Base-by-base conservation (phyloP, 92 coral and sea anemone species). In the Porites lobata region DNA sequence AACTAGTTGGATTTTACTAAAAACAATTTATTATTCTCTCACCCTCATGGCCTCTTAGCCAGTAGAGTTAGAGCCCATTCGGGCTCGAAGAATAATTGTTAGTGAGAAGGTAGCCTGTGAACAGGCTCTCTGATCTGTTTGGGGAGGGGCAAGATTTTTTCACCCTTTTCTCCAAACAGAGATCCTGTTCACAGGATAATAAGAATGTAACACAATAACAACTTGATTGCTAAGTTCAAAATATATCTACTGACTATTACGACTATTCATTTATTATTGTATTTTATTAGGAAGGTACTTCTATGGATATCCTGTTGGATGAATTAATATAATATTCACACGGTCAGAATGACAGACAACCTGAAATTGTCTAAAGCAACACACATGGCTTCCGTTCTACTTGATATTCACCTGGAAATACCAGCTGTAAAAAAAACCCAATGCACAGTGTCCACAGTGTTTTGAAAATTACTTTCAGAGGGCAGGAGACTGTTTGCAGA, bases 361-460 rank as follows among this genome's bases (percentile, higher is more conserved):
- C 58, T 82, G 29, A 38, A 72, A 50, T 66, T 56, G 86, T 67
- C 79, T 61, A 86, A 86, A 22, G 86, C 57, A 24, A 81, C 85
- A 15, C 94, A 91, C 81, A 91, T 91, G 94, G 94, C 94, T 21
- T 87, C 91, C 7, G 6, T 64, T 47, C 59, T 82, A 80, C 13
- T 26, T 26, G 29, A 26, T 26, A 26, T 26, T 26, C 29, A 26
- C 29, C 2, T 26, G 29, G 29, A 26, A 19, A 21, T 21, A 21
- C 22, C 72, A 72, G 94, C 91, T 3, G 65, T 87, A 20, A 66
- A 14, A 14, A 20, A 56, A 59, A 84, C 65, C 79, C 52, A 29
- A 53, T 26, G 22, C 75, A 53, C 68, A 76, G 65, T 77, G 72
- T 67, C 59, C 87, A 81, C 69, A 81, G 89, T 29, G 74, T 73